Percentiles rank a stretch among this genome's conserved stretches.
These are phyloP conservation scores for Clepsis dumicolana DNA, from an alignment of 2,888 invertebrate genomes.

Conservation along the genomic window DNA sequence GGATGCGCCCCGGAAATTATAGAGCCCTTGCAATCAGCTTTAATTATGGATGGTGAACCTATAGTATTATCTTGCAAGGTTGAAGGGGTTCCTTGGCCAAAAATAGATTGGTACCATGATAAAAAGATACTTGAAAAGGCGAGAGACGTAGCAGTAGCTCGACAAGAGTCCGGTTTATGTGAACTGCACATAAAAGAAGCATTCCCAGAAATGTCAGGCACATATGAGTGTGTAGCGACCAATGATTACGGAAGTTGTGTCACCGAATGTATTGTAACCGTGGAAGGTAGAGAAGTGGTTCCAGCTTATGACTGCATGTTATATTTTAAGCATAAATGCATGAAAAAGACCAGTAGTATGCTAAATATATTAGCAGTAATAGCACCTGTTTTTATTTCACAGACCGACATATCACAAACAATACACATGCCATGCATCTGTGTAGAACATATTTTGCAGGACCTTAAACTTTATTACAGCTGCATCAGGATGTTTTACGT, in stretches of 20 bases:
- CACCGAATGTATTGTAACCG: slow-evolving; percentile 91
- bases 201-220: slow-evolving; percentile 96
- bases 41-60: slow-evolving; percentile 96
- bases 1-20: slow-evolving; percentile 90
- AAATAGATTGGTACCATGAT: slow-evolving; percentile 93
- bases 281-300: slow-evolving; percentile 90
- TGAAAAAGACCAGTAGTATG: slow-evolving; percentile 40
- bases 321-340: slow-evolving; percentile 48
- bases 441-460: slow-evolving; percentile 55
- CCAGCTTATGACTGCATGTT: slow-evolving; percentile 62
- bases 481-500: slow-evolving; percentile 24
- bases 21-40: slow-evolving; percentile 89
- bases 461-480: slow-evolving; percentile 43
- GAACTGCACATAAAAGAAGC: slow-evolving; percentile 94
- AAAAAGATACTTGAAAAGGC: slow-evolving; percentile 90
- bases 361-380: slow-evolving; percentile 26
- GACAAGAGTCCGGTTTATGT: slow-evolving; percentile 92
- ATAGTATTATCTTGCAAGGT: slow-evolving; percentile 91
- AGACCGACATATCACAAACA: slow-evolving; percentile 37
- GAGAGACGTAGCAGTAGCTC: slow-evolving; percentile 91
- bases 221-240: slow-evolving; percentile 92
- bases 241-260: slow-evolving; percentile 94
- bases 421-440: slow-evolving; percentile 77
- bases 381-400: slow-evolving; percentile 42
- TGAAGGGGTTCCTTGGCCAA: slow-evolving; percentile 92